Evolutionary conservation across 1,140 invertebrate genomes (phyloP).

Genomic region (Kradibia gibbosae): DNA sequence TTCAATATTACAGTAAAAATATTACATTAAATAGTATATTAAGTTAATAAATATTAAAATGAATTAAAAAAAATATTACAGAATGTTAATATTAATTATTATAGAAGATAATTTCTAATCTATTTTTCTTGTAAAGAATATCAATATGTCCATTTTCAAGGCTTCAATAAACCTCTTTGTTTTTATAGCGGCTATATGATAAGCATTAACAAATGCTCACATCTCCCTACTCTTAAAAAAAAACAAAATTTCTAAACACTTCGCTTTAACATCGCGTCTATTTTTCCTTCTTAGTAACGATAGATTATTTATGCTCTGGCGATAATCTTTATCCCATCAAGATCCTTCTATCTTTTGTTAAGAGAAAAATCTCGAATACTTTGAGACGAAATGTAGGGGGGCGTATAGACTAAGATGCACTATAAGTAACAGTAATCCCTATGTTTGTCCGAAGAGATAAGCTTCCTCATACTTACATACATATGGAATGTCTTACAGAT

Average conservation of each 20-base stretch:
- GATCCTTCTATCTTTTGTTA: background rate
- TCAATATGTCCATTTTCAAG: background rate
- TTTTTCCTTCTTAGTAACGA: background rate
- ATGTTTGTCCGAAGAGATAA: slow-evolving; percentile 22
- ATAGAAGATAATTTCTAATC: too few relatives aligned
- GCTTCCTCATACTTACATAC: background rate
- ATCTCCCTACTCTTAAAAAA: background rate
- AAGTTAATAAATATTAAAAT: too few relatives aligned
- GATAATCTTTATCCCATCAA: slow-evolving; percentile 32
- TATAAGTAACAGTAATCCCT: slow-evolving; percentile 23
- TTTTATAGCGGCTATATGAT: background rate
- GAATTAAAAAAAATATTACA: too few relatives aligned
- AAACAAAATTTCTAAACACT: background rate
- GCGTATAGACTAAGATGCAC: slow-evolving; percentile 13
- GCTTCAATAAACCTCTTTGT: background rate
- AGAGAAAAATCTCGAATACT: slow-evolving; percentile 14
- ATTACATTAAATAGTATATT: too few relatives aligned
- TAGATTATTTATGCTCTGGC: slow-evolving; percentile 20
- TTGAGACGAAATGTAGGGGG: slow-evolving; percentile 19
- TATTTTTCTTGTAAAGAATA: background rate
- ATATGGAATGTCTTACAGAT: slow-evolving; percentile 16
- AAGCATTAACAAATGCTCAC: background rate
- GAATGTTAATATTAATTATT: too few relatives aligned
- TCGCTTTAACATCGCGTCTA: background rate
- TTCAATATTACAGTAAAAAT: too few relatives aligned